These are phyloP conservation scores for Vireo griseus DNA, from an alignment of 2,797 vertebrate species.

Conservation along the genomic window DNA sequence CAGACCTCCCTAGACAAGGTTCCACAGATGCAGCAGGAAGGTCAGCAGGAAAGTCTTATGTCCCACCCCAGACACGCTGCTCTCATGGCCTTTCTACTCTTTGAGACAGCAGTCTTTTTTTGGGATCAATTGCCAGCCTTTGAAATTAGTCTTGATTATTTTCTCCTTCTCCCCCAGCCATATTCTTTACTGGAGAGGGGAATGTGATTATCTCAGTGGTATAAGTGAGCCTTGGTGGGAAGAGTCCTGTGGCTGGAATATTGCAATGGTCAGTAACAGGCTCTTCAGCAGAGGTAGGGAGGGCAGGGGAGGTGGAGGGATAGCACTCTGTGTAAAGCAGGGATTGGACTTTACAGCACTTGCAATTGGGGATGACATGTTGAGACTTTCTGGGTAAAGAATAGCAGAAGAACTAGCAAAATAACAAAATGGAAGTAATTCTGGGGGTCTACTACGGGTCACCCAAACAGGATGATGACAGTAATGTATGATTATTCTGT, in stretches of 20 bases:
- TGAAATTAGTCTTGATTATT: background rate
- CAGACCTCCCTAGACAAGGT: background rate
- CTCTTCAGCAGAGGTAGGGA: background rate
- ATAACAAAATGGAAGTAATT: background rate
- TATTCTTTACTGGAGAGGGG: background rate
- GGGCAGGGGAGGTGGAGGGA: background rate
- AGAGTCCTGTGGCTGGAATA: background rate
- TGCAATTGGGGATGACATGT: background rate
- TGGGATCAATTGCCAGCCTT: background rate
- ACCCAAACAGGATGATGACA: background rate
- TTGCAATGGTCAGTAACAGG: background rate
- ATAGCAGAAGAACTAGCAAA: background rate
- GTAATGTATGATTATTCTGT: background rate
- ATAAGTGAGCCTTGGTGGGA: background rate
- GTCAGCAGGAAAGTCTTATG: background rate
- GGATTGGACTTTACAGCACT: background rate
- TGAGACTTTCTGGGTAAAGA: background rate
- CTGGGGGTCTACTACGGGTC: too few species aligned
- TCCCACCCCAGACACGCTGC: background rate
- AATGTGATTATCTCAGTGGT: too few species aligned
- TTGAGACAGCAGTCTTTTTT: background rate
- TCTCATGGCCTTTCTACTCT: background rate
- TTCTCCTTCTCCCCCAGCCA: background rate
- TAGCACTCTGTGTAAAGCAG: background rate
- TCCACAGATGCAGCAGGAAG: background rate